These are phyloP conservation scores for Polydrusus tereticollis DNA, from an alignment of 2,888 invertebrate species.

Conservation along the genomic window DNA sequence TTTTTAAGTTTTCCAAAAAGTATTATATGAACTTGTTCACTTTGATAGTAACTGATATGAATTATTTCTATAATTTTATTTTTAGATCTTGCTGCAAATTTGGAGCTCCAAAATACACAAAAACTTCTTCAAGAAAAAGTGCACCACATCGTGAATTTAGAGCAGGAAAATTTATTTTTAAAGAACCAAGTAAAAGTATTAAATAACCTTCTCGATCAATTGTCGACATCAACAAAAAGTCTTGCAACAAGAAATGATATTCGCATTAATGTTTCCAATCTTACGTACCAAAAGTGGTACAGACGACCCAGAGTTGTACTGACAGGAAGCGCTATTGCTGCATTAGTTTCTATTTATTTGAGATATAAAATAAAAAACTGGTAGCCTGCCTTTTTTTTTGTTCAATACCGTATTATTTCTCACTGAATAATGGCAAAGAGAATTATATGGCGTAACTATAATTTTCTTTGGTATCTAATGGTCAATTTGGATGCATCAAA, in stretches of 20 bases:
- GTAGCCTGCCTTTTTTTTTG: too few species aligned
- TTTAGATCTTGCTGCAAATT: constrained; percentile 16
- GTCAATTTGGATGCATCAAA: too few species aligned
- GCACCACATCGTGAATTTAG: constrained; percentile 14
- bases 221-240: constrained; percentile 16
- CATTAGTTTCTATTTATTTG: constrained; percentile 40
- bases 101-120: constrained; percentile 12
- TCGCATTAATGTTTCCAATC: constrained; percentile 34
- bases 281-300: constrained; percentile 30
- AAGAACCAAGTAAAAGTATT: constrained; percentile 24
- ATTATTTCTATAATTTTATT: not conserved
- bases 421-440: too few species aligned
- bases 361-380: constrained; percentile 40
- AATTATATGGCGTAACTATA: too few species aligned
- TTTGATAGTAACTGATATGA: not conserved
- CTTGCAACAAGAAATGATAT: constrained; percentile 37
- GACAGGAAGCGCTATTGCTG: constrained; percentile 24
- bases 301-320: constrained; percentile 32
- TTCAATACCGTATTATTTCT: too few species aligned
- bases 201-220: constrained; percentile 29
- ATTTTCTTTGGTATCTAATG: too few species aligned
- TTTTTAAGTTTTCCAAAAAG: too few species aligned
- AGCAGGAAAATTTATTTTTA: constrained; percentile 36
- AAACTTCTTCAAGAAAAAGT: constrained; percentile 22
- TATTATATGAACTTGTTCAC: too few species aligned